Evolutionary conservation across 2,113 vertebrate species (phyloP).

Genomic region (Dromaius novaehollandiae): DNA sequence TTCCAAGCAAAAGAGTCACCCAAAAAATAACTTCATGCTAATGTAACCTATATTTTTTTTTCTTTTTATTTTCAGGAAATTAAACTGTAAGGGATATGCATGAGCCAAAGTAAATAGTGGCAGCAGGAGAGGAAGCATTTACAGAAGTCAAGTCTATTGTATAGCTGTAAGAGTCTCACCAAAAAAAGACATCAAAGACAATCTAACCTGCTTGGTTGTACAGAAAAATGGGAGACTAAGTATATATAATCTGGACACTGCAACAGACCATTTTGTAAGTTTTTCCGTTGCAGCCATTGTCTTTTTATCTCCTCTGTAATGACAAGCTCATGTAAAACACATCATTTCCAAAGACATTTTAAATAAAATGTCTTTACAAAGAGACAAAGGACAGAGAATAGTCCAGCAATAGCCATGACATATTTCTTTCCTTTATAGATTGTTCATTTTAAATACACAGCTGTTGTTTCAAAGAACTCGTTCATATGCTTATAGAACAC

Average conservation of each 20-base stretch:
- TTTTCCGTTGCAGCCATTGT: background rate
- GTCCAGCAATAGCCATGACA: background rate
- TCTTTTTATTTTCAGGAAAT: slow-evolving; percentile 68
- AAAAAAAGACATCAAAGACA: slow-evolving; percentile 7
- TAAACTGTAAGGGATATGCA: slow-evolving; percentile 36
- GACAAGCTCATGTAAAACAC: background rate
- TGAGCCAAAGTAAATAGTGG: slow-evolving; percentile 45
- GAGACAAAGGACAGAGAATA: background rate
- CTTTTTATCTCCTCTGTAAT: background rate
- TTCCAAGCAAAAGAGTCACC: slow-evolving; percentile 31
- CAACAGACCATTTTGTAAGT: background rate
- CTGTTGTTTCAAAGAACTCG: background rate
- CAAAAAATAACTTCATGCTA: slow-evolving; percentile 30
- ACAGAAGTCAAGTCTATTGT: background rate
- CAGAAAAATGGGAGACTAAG: background rate
- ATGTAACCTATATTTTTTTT: background rate
- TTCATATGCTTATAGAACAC: background rate
- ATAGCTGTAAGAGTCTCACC: background rate
- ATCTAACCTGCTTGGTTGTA: background rate
- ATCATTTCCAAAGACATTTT: background rate
- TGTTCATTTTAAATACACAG: background rate
- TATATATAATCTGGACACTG: background rate
- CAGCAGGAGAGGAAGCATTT: slow-evolving; percentile 52
- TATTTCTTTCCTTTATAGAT: background rate
- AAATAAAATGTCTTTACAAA: background rate